Percentiles rank a stretch among this genome's conserved stretches.
Evolutionary conservation across 2,888 invertebrate species (phyloP).

Genomic region (Lomographa bimaculata): DNA sequence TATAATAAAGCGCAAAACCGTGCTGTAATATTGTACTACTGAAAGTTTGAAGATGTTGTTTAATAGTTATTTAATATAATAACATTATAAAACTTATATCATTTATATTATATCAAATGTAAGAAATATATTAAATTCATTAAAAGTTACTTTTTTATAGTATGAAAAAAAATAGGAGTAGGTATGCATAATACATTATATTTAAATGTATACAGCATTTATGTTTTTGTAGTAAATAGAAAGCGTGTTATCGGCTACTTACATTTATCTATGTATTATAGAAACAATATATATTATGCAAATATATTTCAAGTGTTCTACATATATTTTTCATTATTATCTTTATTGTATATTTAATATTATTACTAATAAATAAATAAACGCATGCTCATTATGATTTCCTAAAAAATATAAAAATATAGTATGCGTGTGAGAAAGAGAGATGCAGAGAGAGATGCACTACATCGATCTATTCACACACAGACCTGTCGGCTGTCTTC

Average conservation of each 20-base stretch:
- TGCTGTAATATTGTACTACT: constrained; percentile 46
- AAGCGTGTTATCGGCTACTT: too few relatives aligned
- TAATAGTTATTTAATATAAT: constrained; percentile 11
- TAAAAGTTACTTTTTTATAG: too few relatives aligned
- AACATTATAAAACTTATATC: constrained; percentile 6
- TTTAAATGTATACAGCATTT: too few relatives aligned
- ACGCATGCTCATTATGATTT: constrained; percentile 26
- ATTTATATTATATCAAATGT: too few relatives aligned
- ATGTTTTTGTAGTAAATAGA: too few relatives aligned
- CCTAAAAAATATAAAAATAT: constrained; percentile 25
- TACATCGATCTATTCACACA: constrained; percentile 81
- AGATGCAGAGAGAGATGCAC: constrained; percentile 75
- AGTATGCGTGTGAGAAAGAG: constrained; percentile 74
- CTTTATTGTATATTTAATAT: too few relatives aligned
- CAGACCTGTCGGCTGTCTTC: constrained; percentile 74
- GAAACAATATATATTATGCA: too few relatives aligned
- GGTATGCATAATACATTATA: constrained; percentile 1
- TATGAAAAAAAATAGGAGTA: too few relatives aligned
- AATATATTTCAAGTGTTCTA: too few relatives aligned
- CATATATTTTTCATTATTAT: too few relatives aligned
- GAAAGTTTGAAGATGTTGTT: constrained; percentile 25
- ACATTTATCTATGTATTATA: too few relatives aligned
- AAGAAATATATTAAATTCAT: too few relatives aligned
- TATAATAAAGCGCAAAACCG: constrained; percentile 41
- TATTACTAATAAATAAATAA: constrained; percentile 21